Percentiles rank a stretch among this genome's conserved stretches.
Conservation (phyloP, 2,797 vertebrate genomes). For the Micrastur ruficollis region DNA sequence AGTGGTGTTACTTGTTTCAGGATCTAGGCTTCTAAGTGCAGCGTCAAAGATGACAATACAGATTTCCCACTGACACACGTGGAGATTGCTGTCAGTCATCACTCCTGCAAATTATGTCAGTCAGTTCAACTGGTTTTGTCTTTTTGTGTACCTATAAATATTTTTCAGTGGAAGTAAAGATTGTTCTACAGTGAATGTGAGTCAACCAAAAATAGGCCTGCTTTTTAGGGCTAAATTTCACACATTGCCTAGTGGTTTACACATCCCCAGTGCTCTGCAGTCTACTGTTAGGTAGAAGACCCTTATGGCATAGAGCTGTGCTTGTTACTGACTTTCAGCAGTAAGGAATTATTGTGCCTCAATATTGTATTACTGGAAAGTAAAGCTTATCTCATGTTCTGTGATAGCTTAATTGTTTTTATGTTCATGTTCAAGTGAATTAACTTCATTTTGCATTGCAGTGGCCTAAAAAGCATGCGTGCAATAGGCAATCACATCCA, state of each 20-base stretch:
- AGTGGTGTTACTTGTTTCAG: background rate
- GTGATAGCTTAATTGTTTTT: background rate
- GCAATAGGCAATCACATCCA: background rate
- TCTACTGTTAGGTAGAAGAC: background rate
- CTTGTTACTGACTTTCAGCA: background rate
- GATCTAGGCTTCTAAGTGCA: background rate
- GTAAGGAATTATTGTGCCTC: background rate
- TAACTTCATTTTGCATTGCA: background rate
- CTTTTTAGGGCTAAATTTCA: background rate
- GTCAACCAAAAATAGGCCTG: background rate
- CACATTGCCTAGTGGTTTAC: background rate
- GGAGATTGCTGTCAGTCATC: background rate
- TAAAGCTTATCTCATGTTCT: background rate
- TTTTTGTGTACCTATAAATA: background rate
- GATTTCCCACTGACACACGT: background rate
- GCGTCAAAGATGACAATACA: background rate
- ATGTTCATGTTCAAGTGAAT: background rate
- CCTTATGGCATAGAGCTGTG: background rate
- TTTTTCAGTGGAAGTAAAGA: background rate
- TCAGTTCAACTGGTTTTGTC: background rate
- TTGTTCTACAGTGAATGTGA: background rate
- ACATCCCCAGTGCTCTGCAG: background rate
- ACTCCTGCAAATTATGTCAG: background rate
- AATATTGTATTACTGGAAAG: background rate
- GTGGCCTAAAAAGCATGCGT: background rate